Conservation (phyloP, 2,888 invertebrate genomes). For the Entomobrya proxima region DNA sequence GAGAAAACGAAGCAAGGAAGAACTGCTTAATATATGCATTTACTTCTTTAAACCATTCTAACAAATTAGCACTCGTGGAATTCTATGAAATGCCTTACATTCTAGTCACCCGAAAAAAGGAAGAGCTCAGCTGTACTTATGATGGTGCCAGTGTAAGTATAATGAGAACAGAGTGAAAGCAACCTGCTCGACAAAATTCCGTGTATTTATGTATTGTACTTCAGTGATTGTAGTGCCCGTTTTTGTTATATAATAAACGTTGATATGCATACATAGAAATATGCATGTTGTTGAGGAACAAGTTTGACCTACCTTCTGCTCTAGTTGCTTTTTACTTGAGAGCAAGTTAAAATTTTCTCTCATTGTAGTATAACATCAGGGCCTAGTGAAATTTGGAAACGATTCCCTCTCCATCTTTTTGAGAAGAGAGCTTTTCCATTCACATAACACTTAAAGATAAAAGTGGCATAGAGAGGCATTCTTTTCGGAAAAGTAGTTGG, state of each 20-base stretch:
- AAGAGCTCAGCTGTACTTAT: constrained; percentile 32
- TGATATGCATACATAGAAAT: background rate
- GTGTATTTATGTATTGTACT: constrained; percentile 5
- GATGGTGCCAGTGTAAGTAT: constrained; percentile 3
- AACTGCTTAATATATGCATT: constrained; percentile 20
- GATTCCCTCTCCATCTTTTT: constrained; percentile 1
- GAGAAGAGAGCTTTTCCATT: constrained; percentile 23
- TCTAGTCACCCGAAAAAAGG: background rate
- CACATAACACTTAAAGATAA: constrained; percentile 55
- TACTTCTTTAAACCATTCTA: constrained; percentile 14
- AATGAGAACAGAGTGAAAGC: constrained; percentile 26
- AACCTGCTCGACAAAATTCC: constrained; percentile 9
- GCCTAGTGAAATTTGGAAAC: constrained; percentile 15
- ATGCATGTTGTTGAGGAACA: too few relatives aligned
- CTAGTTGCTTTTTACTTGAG: background rate
- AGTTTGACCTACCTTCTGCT: constrained; percentile 25
- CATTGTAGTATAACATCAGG: background rate
- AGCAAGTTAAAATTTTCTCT: constrained; percentile 1
- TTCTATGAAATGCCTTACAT: constrained; percentile 6
- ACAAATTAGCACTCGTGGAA: constrained; percentile 32
- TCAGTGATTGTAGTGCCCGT: background rate
- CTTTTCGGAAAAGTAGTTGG: background rate
- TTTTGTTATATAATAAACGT: background rate
- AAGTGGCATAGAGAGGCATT: constrained; percentile 25
- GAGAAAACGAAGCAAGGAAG: background rate